Base-by-base conservation (phyloP, 2,797 vertebrate species). In the Cercopithecus diana region DNA sequence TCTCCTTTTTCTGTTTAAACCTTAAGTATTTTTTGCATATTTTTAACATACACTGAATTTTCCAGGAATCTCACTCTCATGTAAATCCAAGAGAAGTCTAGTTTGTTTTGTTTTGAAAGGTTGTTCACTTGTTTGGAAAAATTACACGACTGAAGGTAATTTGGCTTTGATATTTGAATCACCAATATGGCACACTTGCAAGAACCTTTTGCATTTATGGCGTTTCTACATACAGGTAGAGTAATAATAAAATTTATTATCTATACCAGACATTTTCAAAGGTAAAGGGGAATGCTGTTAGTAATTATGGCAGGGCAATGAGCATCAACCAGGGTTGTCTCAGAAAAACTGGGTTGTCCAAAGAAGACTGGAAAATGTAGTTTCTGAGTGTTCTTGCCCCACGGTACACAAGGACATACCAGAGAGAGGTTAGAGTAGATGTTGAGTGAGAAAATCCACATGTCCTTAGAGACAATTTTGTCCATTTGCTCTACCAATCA, bases 91-190 rank as follows among this genome's bases (percentile, higher is more conserved):
- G 48, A 36, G 20, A 81, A 93, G 57, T 33, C 57, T 76, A 77
- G 24, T 73, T 83, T 83, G 4, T 82, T 88, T 72, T 55, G n/a
- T 76, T 81, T 24, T 22, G 26, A 82, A 86, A 14, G 39, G 12
- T 55, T 85, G 48, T 85, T 83, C 26, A 70, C 57, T 15, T 80
- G 36, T 55, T 92, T 92, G 85, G 75, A 89, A 95, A 96, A 89
- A 73, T 55, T 50, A 14, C 30, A 85, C 11, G n/a, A 43, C 15
- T 73, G 52, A 95, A 80, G 20, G 39, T 28, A 89, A 88, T 13
- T 3, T 73, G 61, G 52, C 72, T 48, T 96, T 79, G 72, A 33
- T 95, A 85, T 89, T 45, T 73, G 61, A 89, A 73, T 48, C 80
- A 80, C 45, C 12, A 70, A 22, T 58, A 26, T 0, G 55, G 61